These are phyloP conservation scores for Copsychus sechellarum DNA, from an alignment of 2,113 vertebrate genomes.

Conservation along the genomic window DNA sequence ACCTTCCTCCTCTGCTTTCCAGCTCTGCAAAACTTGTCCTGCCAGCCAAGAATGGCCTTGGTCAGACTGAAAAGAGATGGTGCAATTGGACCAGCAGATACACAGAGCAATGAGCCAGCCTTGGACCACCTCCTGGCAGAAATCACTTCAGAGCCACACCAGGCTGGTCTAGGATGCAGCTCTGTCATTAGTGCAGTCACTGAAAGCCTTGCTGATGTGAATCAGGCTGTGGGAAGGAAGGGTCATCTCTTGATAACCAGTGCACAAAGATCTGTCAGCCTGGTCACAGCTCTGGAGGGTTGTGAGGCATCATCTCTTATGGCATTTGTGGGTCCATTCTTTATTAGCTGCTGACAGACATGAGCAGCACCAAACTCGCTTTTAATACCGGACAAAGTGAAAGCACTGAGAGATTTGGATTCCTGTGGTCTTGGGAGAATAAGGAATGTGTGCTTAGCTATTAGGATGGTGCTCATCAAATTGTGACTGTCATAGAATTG, in stretches of 20 bases:
- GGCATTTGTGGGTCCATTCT: neutral
- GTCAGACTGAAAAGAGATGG: neutral
- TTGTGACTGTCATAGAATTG: neutral
- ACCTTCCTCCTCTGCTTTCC: neutral
- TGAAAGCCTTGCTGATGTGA: neutral
- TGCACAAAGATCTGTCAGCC: neutral
- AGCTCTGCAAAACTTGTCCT: neutral
- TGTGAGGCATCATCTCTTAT: neutral
- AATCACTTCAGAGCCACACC: neutral
- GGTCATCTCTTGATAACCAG: neutral
- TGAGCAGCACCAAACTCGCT: neutral
- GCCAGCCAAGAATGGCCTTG: neutral
- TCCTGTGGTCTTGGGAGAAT: neutral
- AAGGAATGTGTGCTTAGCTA: neutral
- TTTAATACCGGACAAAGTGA: neutral
- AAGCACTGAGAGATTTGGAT: neutral
- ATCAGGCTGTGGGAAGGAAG: neutral
- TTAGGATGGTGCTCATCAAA: neutral
- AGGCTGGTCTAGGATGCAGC: neutral
- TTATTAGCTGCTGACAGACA: neutral
- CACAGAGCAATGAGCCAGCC: neutral
- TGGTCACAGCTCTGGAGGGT: neutral
- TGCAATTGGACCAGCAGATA: neutral
- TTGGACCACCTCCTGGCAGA: neutral
- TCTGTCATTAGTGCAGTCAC: accelerated